Percentiles rank a stretch among this genome's conserved stretches.
Conservation (phyloP, 1,140 invertebrate species). For the Stegodyphus dumicola region DNA sequence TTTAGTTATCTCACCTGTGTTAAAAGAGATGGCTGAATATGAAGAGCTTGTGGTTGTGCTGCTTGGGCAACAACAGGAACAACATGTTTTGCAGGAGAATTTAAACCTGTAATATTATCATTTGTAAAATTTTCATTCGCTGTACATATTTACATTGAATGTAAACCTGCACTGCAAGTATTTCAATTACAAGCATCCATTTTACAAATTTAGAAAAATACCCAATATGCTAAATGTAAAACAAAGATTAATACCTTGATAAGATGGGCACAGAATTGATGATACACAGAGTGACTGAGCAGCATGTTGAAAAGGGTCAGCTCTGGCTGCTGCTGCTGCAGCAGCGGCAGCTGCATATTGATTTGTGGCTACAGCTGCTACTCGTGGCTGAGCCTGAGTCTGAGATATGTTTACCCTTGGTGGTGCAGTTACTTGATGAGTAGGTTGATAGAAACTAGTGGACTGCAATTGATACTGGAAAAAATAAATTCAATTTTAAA, state of each 20-base stretch:
- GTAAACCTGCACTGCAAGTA: too few relatives aligned
- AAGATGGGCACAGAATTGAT: constrained; percentile 88
- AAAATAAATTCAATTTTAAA: constrained; percentile 4
- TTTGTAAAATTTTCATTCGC: not conserved
- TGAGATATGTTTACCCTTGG: constrained; percentile 66
- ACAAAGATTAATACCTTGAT: constrained; percentile 72
- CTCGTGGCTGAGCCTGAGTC: constrained; percentile 65
- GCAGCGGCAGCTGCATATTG: constrained; percentile 75
- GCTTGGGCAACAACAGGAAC: constrained; percentile 83
- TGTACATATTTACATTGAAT: too few relatives aligned
- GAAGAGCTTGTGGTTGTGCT: constrained; percentile 75
- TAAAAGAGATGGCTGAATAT: constrained; percentile 70
- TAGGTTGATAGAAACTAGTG: constrained; percentile 66
- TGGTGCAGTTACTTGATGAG: constrained; percentile 64
- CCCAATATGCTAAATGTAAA: too few relatives aligned
- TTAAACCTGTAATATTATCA: constrained; percentile 70
- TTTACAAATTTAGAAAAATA: too few relatives aligned
- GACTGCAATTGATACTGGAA: constrained; percentile 88
- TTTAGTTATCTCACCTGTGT: constrained; percentile 66
- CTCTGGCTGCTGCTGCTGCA: constrained; percentile 77
- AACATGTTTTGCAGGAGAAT: constrained; percentile 87
- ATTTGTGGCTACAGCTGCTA: constrained; percentile 73
- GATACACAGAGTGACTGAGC: constrained; percentile 78
- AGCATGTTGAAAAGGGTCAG: constrained; percentile 77
- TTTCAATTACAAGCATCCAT: too few relatives aligned